Evolutionary conservation across 2,888 invertebrate genomes (phyloP).

Genomic region (Chydorus sphaericus): DNA sequence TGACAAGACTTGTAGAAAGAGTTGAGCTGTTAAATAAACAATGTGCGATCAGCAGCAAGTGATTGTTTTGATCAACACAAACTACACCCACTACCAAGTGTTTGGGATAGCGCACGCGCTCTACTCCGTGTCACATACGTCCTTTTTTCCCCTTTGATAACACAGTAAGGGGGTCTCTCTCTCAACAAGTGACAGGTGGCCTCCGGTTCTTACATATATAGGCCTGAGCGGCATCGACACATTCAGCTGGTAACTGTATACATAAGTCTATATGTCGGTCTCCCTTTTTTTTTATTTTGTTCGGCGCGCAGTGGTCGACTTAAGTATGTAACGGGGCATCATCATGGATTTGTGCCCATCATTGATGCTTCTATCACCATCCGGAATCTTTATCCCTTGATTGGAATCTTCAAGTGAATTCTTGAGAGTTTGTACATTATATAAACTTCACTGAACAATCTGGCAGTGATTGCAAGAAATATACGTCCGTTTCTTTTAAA

Average conservation of each 20-base stretch:
- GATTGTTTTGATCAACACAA: neutral
- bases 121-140: neutral
- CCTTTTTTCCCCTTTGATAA: neutral
- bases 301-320: constrained; percentile 3
- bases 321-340: neutral
- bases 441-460: no score
- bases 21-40: neutral
- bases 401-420: no score
- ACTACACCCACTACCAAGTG: neutral
- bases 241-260: constrained; percentile 3
- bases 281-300: neutral
- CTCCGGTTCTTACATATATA: neutral
- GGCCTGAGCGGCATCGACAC: neutral
- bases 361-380: no score
- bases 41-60: neutral
- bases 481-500: no score
- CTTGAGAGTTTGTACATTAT: no score
- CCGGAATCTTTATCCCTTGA: no score
- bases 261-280: neutral
- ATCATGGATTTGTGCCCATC: no score
- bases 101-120: neutral
- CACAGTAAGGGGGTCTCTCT: neutral
- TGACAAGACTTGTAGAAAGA: no score
- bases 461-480: no score
- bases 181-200: constrained; percentile 8